Conservation (phyloP, 2,797 vertebrate species). For the Pogonophryne albipinna region DNA sequence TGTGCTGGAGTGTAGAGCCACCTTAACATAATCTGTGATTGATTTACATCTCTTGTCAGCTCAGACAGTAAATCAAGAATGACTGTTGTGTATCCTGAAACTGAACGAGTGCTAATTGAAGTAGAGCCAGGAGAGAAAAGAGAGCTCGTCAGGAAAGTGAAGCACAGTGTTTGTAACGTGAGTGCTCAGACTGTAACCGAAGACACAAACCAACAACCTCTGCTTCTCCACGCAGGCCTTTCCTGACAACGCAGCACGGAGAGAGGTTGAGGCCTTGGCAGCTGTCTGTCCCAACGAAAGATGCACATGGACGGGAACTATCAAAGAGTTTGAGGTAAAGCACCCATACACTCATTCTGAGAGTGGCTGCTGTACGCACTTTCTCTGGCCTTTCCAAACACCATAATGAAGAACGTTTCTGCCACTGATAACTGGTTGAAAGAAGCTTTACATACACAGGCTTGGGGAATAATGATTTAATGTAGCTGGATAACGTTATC, state of each 20-base stretch:
- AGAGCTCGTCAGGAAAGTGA: slow-evolving; percentile 37
- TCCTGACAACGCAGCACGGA: slow-evolving; percentile 95
- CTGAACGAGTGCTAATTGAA: slow-evolving; percentile 36
- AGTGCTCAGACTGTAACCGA: slow-evolving; percentile 32
- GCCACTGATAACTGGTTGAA: too few species aligned
- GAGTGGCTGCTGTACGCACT: too few species aligned
- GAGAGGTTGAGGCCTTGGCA: slow-evolving; percentile 94
- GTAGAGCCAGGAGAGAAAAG: slow-evolving; percentile 33
- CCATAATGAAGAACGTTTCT: too few species aligned
- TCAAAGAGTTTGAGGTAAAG: slow-evolving; percentile 95
- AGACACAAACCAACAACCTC: slow-evolving; percentile 26
- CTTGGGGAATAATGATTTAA: too few species aligned
- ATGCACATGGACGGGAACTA: slow-evolving; percentile 93
- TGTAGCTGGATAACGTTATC: too few species aligned
- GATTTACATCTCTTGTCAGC: slow-evolving; percentile 12
- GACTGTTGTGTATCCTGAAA: slow-evolving; percentile 6
- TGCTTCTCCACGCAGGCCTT: slow-evolving; percentile 87
- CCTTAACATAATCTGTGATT: too few species aligned
- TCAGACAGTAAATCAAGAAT: slow-evolving; percentile 3
- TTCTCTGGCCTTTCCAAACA: too few species aligned
- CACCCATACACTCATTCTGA: background rate
- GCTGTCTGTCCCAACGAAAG: slow-evolving; percentile 91
- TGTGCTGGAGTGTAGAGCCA: background rate
- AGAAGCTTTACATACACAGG: too few species aligned
- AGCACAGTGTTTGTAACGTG: slow-evolving; percentile 29